Conservation (phyloP, 2,113 vertebrate species). For the Sceloporus tristichus region DNA sequence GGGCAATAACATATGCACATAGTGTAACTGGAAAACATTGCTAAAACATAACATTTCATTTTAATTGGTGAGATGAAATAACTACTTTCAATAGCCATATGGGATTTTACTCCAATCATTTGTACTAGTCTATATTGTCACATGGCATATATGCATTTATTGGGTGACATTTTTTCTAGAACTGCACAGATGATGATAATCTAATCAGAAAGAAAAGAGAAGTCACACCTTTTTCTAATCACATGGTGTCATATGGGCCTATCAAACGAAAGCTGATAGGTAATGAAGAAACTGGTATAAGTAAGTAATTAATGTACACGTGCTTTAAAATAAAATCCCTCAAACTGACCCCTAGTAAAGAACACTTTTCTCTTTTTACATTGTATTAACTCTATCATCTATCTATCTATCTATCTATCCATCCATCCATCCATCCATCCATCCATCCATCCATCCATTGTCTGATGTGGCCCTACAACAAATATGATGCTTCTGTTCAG, state of each 20-base stretch:
- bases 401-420: background rate
- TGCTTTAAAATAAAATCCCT: slow-evolving; percentile 19
- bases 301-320: slow-evolving; percentile 55
- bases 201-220: slow-evolving; percentile 73
- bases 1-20: slow-evolving; percentile 13
- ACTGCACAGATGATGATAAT: slow-evolving; percentile 74
- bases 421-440: too few species aligned
- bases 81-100: background rate
- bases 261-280: slow-evolving; percentile 71
- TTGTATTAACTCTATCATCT: background rate
- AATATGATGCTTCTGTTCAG: background rate
- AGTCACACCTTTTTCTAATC: slow-evolving; percentile 58
- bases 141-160: background rate
- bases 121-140: slow-evolving; percentile 12
- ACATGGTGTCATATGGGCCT: slow-evolving; percentile 76
- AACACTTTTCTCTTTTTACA: background rate
- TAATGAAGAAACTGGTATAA: slow-evolving; percentile 57
- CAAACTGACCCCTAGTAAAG: background rate
- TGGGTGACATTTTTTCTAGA: slow-evolving; percentile 66
- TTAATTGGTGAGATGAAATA: background rate
- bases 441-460: background rate
- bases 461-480: background rate
- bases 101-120: background rate
- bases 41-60: background rate
- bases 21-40: background rate